Evolutionary conservation across 53 echinoderm and acorn worm species (phyloP).

Genomic region (Holothuria leucospilota): DNA sequence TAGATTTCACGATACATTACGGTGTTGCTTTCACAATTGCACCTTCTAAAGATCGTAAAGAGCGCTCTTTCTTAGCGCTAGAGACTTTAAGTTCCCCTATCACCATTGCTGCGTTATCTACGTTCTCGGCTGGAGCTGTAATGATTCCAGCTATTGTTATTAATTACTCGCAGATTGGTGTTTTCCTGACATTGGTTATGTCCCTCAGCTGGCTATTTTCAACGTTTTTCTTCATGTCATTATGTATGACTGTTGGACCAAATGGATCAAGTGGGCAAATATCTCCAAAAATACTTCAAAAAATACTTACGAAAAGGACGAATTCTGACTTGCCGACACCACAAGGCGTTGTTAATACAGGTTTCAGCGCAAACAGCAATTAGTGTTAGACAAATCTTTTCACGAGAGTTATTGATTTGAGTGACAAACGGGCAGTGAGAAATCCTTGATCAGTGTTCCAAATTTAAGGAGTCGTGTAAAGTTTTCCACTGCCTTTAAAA

Average conservation of each 20-base stretch:
- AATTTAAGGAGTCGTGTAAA: no score
- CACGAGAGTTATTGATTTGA: no score
- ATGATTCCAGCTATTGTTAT: slow-evolving; percentile 72
- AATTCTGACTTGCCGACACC: no score
- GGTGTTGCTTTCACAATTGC: slow-evolving; percentile 87
- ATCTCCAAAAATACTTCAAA: no score
- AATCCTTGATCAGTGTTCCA: no score
- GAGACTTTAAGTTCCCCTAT: slow-evolving; percentile 71
- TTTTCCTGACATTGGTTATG: slow-evolving; percentile 79
- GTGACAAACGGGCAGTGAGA: no score
- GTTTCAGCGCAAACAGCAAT: no score
- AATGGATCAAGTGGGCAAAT: slow-evolving; percentile 37
- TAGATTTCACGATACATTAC: slow-evolving; percentile 88
- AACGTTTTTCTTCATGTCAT: slow-evolving; percentile 78
- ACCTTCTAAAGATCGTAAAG: slow-evolving; percentile 58
- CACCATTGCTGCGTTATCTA: slow-evolving; percentile 81
- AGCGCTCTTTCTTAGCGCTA: slow-evolving; percentile 69
- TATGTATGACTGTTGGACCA: slow-evolving; percentile 74
- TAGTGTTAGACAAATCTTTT: no score
- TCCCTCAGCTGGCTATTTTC: slow-evolving; percentile 76
- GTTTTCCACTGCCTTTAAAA: no score
- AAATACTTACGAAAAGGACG: no score
- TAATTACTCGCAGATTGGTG: slow-evolving; percentile 70
- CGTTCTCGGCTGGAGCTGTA: slow-evolving; percentile 80
- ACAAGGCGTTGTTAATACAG: no score